phyloP scores from a whole-genome alignment of 2,888 invertebrate genomes.

The Monoplex corrugatus region DNA sequence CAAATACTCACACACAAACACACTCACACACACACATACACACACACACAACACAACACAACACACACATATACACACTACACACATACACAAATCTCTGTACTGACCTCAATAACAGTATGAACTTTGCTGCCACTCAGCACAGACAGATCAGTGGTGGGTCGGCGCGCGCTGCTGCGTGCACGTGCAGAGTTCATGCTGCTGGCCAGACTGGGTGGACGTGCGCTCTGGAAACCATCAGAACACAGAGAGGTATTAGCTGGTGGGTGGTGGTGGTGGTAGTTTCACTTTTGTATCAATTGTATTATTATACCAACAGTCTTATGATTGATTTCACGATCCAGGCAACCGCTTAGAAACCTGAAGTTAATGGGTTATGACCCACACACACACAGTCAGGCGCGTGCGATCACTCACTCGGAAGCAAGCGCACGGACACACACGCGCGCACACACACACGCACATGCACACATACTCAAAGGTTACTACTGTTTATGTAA shows the following conservation, averaged over 20 bases:
- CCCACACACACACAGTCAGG: neutral
- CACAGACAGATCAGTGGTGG: slow-evolving; percentile 15
- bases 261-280: too few species aligned
- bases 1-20: neutral
- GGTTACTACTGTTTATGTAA: too few species aligned
- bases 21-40: too few species aligned
- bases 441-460: neutral
- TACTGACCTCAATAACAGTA: slow-evolving; percentile 32
- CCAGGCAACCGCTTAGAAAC: too few species aligned
- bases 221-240: slow-evolving; percentile 25
- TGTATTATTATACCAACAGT: too few species aligned
- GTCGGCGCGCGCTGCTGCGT: slow-evolving; percentile 40
- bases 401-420: neutral
- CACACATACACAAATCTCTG: neutral
- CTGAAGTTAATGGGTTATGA: too few species aligned
- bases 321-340: too few species aligned
- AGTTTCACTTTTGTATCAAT: too few species aligned
- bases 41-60: too few species aligned
- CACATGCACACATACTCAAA: neutral
- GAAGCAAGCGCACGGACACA: too few species aligned
- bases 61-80: neutral
- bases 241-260: too few species aligned
- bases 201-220: slow-evolving; percentile 21
- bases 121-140: slow-evolving; percentile 27
- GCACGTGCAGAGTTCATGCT: slow-evolving; percentile 47